Evolutionary conservation across 1,140 invertebrate genomes (phyloP).

Genomic region (Drosophila azteca): DNA sequence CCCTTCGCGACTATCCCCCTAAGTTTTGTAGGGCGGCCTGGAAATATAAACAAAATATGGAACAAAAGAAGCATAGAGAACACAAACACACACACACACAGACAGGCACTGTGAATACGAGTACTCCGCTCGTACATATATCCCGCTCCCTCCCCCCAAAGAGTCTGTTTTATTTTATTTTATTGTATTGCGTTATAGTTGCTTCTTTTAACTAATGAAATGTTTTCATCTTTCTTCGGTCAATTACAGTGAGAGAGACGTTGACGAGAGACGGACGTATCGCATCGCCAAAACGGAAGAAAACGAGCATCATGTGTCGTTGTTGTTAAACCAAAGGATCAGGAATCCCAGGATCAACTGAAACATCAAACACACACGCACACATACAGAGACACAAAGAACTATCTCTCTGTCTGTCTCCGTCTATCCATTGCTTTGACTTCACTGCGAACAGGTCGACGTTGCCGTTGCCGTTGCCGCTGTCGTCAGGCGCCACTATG

Average conservation of each 20-base stretch:
- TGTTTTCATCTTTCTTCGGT: background rate
- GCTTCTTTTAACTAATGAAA: no score
- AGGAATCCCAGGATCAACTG: background rate
- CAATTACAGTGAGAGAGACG: background rate
- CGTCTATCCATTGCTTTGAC: no score
- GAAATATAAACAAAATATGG: conserved; percentile 46
- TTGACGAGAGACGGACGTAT: conserved; percentile 6
- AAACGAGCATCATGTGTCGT: conserved; percentile 25
- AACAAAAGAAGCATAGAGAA: conserved; percentile 4
- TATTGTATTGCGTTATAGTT: no score
- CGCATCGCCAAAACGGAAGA: conserved; percentile 4
- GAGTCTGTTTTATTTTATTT: no score
- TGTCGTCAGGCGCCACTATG: conserved; percentile 50
- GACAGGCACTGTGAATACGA: conserved; percentile 7
- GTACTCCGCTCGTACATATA: no score
- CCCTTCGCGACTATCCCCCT: background rate
- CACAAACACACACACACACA: background rate
- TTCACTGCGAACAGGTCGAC: no score
- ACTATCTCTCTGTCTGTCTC: background rate
- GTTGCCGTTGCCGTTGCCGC: background rate
- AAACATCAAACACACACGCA: no score
- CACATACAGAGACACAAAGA: no score
- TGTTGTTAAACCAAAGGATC: conserved; percentile 6
- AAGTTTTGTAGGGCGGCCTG: conserved; percentile 45
- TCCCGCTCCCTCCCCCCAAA: no score